Base-by-base conservation (phyloP, 2,888 invertebrate genomes). In the Tethea ocularis region DNA sequence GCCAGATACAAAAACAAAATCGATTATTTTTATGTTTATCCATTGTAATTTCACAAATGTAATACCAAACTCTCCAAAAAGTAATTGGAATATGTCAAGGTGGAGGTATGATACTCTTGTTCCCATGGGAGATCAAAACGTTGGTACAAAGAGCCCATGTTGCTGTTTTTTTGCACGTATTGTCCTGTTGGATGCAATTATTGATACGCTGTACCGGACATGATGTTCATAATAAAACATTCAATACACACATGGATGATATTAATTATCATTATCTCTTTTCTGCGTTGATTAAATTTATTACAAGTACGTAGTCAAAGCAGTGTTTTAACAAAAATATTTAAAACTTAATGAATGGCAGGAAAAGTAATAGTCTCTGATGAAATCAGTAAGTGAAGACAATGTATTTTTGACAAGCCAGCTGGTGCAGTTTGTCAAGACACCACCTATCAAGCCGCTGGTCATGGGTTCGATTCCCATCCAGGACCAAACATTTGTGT, bases 41-140 rank as follows among this genome's bases (percentile, higher is more conserved):
- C 1, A 5, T 15, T 7, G 1, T 5, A 6, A 38, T 38, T 38
- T n/a, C 38, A 15, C 38, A 38, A n/a, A 5, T n/a, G 38, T 4
- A 38, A 38, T 38, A 38, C 15, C 1, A 38, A 38, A 38, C 6
- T 33, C 33, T 33, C n/a, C 38, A 10, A 38, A n/a, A n/a, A 6
- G 38, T 38, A 38, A 38, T 38, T 38, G 38, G n/a, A n/a, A 38
- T 38, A n/a, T 38, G 54, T 69, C 67, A 68, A 66, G 62, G 62
- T 64, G 60, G 38, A 55, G 22, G 55, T 38, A 54, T 36, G 5
- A 41, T 41, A 5, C n/a, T 46, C 2, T n/a, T 7, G 46, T 46
- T 55, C 38, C 22, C 22, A 55, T 38, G 23, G 15, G 36, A 22
- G 20, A 36, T 38, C 15, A 33, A 22, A 38, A 55, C n/a, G 7